Base-by-base conservation (phyloP, 2,113 vertebrate species). In the Castor canadensis region DNA sequence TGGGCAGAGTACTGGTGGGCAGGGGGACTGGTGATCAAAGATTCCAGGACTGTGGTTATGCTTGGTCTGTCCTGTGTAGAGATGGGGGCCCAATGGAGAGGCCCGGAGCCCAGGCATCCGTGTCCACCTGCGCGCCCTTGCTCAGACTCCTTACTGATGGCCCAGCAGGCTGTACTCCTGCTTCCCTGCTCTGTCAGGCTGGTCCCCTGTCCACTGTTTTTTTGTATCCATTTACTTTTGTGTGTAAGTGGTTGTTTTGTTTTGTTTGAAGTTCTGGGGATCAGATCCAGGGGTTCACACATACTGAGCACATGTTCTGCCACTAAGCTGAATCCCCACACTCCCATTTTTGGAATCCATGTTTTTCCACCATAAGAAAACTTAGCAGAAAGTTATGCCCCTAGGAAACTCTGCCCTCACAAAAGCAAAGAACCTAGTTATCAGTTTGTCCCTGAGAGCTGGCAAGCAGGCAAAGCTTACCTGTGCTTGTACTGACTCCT, bases 391-490 rank as follows among this genome's bases (percentile, higher is more conserved):
- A 77, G n/a, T 9, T 19, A 40, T 88, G 64, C 64, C 13, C 43
- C 32, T 15, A 16, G 40, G 80, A 47, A 91, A 84, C n/a, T 28
- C 64, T 93, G 56, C 22, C 35, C n/a, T 83, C 28, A 19, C 58
- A 24, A 47, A 85, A 93, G 38, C 85, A 32, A 54, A 77, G 75
- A 77, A 7, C 35, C 43, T 26, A 3, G 32, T 54, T 89, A 58
- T 58, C 72, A 86, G 79, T 47, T 45, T 77, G 89, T 73, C 93
- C 89, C 93, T 91, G 94, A 47, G 1, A n/a, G 2, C 22, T 45
- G 86, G n/a, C 94, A 35, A 54, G 66, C 84, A 92, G 79, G 89
- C 49, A 80, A 67, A 38, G 19, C 54, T 88, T 43, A 95, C 84
- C 80, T 83, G 79, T 54, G 69, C 71, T 19, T 38, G 77, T 5